Percentiles rank a stretch among this genome's conserved stretches.
Conservation (phyloP, 1,140 invertebrate genomes). For the Sycophila sp. region DNA sequence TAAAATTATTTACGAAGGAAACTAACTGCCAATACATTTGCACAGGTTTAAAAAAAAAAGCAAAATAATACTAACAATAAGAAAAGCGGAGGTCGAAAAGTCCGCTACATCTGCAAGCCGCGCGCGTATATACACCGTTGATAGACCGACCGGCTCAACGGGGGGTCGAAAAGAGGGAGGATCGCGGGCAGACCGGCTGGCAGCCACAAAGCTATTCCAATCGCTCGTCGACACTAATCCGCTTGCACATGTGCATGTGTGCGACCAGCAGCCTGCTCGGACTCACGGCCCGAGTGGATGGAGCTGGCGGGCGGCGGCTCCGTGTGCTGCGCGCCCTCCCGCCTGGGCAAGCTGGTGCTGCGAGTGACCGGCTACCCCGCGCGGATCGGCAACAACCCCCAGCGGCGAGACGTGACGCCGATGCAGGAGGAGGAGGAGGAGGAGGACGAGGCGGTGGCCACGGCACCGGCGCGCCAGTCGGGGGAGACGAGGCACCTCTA, state of each 20-base stretch:
- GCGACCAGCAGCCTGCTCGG: conserved; percentile 49
- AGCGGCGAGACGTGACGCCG: conserved; percentile 41
- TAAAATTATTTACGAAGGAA: too few species aligned
- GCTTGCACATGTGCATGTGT: conserved; percentile 10
- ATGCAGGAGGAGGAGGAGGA: background rate
- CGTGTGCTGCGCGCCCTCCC: conserved; percentile 60
- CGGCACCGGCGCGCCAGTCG: conserved; percentile 4
- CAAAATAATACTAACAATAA: too few species aligned
- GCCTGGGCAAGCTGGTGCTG: conserved; percentile 64
- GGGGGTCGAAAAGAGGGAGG: background rate
- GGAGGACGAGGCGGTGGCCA: background rate
- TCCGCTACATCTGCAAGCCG: too few species aligned
- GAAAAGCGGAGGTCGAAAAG: too few species aligned
- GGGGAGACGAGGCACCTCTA: conserved; percentile 66
- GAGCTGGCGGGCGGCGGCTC: conserved; percentile 57
- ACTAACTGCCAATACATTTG: too few species aligned
- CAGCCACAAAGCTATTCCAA: too few species aligned
- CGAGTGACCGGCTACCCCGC: conserved; percentile 61
- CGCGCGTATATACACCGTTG: too few species aligned
- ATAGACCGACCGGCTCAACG: too few species aligned
- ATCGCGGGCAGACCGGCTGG: background rate
- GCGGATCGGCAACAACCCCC: conserved; percentile 47
- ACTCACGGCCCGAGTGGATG: conserved; percentile 62
- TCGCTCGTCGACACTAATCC: background rate
- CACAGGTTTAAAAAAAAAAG: too few species aligned